Base-by-base conservation (phyloP, 2,888 invertebrate genomes). In the Aethes cnicana region DNA sequence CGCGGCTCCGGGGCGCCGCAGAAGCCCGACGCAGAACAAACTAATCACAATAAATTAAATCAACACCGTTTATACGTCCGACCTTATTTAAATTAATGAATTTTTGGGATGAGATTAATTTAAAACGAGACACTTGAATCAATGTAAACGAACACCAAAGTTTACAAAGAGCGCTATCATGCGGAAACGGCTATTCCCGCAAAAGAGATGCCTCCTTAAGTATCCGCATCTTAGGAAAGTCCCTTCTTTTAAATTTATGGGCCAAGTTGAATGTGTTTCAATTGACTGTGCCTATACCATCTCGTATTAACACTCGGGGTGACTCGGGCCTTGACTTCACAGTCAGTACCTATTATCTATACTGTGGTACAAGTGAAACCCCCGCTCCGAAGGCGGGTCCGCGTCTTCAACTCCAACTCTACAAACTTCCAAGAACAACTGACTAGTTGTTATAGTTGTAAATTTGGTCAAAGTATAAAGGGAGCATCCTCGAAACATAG, bases 401-500 rank as follows among this genome's bases (percentile, higher is more conserved):
- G 41, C 44, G 48, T 47, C 53, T 44, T 44, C 55, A 58, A 61
- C 50, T 46, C 47, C 56, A 48, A 53, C 43, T 48, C 44, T 28
- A 50, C 37, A 44, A 63, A 63, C 66, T 65, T 62, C 62, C 56
- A 59, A 64, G 69, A 72, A 66, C 68, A 66, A 66, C 63, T 66
- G 61, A 61, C 70, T 68, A 70, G 64, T 68, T 68, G 44, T 50
- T 54, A 47, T 50, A 49, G 46, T 54, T 49, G 39, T 41, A 44
- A 49, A 54, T 49, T 54, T 49, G 20, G 20, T n/a, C 25, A 23
- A 39, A 54, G 54, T 46, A 46, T 28, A 33, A 28, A 17, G 39
- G 26, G 35, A 20, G 16, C 3, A 23, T n/a, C n/a, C n/a, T n/a
- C n/a, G n/a, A n/a, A n/a, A n/a, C n/a, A 7, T 20, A 36, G 12